Base-by-base conservation (phyloP, 2,113 vertebrate species). In the Rissa tridactyla region DNA sequence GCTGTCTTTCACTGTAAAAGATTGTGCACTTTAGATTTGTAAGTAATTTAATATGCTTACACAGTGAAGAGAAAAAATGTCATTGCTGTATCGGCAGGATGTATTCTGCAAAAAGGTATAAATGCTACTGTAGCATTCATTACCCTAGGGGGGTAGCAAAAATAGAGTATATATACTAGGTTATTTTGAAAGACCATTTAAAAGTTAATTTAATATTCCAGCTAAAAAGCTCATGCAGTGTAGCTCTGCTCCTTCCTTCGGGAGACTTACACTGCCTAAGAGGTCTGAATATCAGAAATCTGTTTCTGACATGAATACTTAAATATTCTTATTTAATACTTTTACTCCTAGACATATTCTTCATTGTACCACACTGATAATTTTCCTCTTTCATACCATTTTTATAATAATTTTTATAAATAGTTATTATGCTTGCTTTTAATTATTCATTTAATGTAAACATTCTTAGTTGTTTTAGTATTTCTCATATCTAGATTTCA, bases 161-260 rank as follows among this genome's bases (percentile, higher is more conserved):
- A 93, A 82, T 57, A 75, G 57, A 91, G 30, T 61, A 16, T 72
- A 81, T 85, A 30, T 55, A n/a, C 42, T 80, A 73, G 76, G 51
- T 92, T 94, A 82, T 80, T 92, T 93, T 78, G 71, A 83, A 94
- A 88, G 71, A 77, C 54, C 60, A 55, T 75, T 93, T 88, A 19
- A 86, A 94, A 94, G 81, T 66, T 72, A 76, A 91, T 94, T 95
- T 89, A 62, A 66, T 94, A 73, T 78, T 81, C 64, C 40, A 66
- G 23, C 47, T 93, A 86, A 88, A 88, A 94, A 68, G 77, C 54
- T 95, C 58, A 54, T 52, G 52, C 85, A 64, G 46, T 86, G 88
- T 83, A 94, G 46, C 49, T 80, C 79, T 61, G 26, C 10, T 91
- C 54, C 55, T 96, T 94, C 85, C 92, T 93, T 76, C 82, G 71